Evolutionary conservation across 1,140 invertebrate genomes (phyloP).

Genomic region (Drosophila jambulina): DNA sequence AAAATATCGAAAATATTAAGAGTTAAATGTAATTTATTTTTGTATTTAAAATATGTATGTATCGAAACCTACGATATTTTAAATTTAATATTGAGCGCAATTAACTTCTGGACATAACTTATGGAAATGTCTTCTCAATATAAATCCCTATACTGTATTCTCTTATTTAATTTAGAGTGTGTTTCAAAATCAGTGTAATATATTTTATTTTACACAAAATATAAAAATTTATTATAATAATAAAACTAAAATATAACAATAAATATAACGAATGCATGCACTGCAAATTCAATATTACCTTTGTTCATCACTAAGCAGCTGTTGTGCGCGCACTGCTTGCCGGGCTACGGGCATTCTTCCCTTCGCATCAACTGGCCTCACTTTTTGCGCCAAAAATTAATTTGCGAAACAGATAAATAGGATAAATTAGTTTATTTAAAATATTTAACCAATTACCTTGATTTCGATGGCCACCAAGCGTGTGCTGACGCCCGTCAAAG

Average conservation of each 20-base stretch:
- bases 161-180: no score
- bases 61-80: not conserved
- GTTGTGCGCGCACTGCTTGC: not conserved
- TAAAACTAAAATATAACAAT: not conserved
- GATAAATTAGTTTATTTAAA: not conserved
- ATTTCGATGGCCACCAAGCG: conserved; percentile 40
- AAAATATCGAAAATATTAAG: not conserved
- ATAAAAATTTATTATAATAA: not conserved
- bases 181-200: not conserved
- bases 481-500: conserved; percentile 61
- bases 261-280: not conserved
- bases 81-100: not conserved
- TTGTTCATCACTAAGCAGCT: not conserved
- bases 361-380: not conserved
- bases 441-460: not conserved
- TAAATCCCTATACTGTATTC: not conserved
- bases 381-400: conserved; percentile 33
- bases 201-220: no score
- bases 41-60: not conserved
- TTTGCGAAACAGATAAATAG: not conserved
- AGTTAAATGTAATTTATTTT: no score
- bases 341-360: no score
- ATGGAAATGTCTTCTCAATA: not conserved
- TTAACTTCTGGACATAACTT: not conserved
- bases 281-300: not conserved